Conservation (phyloP, 2,113 vertebrate species). For the Capricornis sumatraensis region DNA sequence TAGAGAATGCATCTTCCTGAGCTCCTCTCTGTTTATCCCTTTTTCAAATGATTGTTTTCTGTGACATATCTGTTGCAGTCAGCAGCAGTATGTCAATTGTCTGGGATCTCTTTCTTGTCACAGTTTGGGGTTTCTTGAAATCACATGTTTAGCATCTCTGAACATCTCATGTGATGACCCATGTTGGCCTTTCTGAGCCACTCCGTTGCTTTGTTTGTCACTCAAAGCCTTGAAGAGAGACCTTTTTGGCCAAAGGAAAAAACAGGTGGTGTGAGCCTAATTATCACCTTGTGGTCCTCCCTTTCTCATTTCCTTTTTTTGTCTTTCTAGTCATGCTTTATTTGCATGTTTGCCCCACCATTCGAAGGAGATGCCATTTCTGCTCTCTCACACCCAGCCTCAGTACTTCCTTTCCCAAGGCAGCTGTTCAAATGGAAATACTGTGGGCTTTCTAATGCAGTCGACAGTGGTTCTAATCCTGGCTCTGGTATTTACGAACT, state of each 20-base stretch:
- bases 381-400: conserved; percentile 33
- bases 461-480: conserved; percentile 51
- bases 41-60: background rate
- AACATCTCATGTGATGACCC: background rate
- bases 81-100: background rate
- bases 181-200: background rate
- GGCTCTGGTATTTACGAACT: conserved; percentile 47
- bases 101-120: background rate
- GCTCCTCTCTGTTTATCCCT: background rate
- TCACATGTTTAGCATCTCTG: no score
- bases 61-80: background rate
- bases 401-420: conserved; percentile 57
- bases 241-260: conserved; percentile 16
- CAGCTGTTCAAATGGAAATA: conserved; percentile 68
- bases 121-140: background rate
- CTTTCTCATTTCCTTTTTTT: conserved; percentile 70
- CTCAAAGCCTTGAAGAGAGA: background rate
- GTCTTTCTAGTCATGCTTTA: conserved; percentile 72
- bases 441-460: conserved; percentile 67
- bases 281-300: conserved; percentile 15
- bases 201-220: background rate
- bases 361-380: conserved; percentile 62
- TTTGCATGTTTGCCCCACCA: conserved; percentile 62
- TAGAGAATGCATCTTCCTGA: background rate
- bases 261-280: conserved; percentile 50